These are phyloP conservation scores for Sebastes jordani DNA, from an alignment of 2,797 vertebrate genomes.

Conservation along the genomic window DNA sequence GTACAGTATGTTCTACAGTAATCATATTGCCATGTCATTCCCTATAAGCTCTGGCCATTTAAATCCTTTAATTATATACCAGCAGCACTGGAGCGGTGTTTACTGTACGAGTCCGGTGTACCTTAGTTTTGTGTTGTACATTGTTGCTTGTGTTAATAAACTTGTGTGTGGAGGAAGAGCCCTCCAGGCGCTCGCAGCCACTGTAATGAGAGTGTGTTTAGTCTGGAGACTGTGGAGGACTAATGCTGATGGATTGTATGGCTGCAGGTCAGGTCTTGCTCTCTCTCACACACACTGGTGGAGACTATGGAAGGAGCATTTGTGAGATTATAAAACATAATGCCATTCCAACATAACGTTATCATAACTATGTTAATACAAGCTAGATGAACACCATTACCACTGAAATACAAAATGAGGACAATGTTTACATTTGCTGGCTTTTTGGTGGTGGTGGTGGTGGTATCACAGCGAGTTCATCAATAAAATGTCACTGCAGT, in stretches of 20 bases:
- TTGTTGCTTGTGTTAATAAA: slow-evolving; percentile 83
- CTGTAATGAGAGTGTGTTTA: slow-evolving; percentile 88
- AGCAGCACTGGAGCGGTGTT: slow-evolving; percentile 69
- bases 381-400: neutral
- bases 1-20: slow-evolving; percentile 65
- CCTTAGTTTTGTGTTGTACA: slow-evolving; percentile 69
- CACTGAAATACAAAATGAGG: neutral
- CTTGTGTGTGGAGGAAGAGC: slow-evolving; percentile 72
- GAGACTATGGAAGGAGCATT: slow-evolving; percentile 32
- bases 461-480: neutral
- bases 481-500: slow-evolving; percentile 1
- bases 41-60: slow-evolving; percentile 59
- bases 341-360: slow-evolving; percentile 4
- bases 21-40: slow-evolving; percentile 77
- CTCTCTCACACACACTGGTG: slow-evolving; percentile 27
- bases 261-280: slow-evolving; percentile 81
- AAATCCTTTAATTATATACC: slow-evolving; percentile 76
- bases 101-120: slow-evolving; percentile 62
- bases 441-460: neutral
- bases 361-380: slow-evolving; percentile 5
- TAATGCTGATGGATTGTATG: slow-evolving; percentile 86
- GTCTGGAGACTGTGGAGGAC: slow-evolving; percentile 82
- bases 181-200: slow-evolving; percentile 70
- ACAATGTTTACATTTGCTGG: slow-evolving; percentile 3
- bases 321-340: slow-evolving; percentile 22